Base-by-base conservation (phyloP, 2,113 vertebrate species). In the Forbesichthys papilliferus region DNA sequence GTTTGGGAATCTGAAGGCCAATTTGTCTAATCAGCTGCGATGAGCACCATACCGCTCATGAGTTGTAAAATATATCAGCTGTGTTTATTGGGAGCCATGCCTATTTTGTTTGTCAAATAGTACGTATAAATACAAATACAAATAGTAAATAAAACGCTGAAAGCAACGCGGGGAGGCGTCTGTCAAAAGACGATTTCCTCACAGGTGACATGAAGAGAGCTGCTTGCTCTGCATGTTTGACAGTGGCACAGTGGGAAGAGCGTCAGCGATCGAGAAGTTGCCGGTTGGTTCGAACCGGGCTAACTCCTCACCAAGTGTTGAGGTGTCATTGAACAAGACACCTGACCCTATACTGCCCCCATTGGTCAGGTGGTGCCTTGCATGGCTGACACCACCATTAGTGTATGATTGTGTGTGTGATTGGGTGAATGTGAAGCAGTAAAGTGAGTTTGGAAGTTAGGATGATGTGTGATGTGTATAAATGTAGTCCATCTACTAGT, bases 1-100 rank as follows among this genome's bases (percentile, higher is more conserved):
- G 59, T 77, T 78, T 82, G 53, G 78, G 72, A 77, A 83, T 71
- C 51, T 20, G 60, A 78, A 73, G 68, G 58, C 67, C 57, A 68
- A 76, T 81, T 79, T 79, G 66, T 48, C 49, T 77, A 61, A 81
- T 27, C 27, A 27, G 27, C 27, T 27, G 27, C 27, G 27, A 27
- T 87, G 73, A 1, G 48, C 78, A 16, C 74, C 78, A 70, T 58
- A 20, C 52, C 11, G 3, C 49, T 52, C n/a, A 56, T 56, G n/a
- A 20, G 18, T 18, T 10, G 9, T 16, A 5, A 27, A 27, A 20
- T 16, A n/a, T 10, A 16, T 10, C 34, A 3, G 54, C 0, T 11
- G 54, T 13, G 7, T 54, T 34, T 42, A 65, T 79, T 67, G 16
- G 48, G 13, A 14, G 52, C 52, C 13, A 64, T 78, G 66, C 8